Conservation (phyloP, 2,113 vertebrate genomes). For the Hepsetus odoe region DNA sequence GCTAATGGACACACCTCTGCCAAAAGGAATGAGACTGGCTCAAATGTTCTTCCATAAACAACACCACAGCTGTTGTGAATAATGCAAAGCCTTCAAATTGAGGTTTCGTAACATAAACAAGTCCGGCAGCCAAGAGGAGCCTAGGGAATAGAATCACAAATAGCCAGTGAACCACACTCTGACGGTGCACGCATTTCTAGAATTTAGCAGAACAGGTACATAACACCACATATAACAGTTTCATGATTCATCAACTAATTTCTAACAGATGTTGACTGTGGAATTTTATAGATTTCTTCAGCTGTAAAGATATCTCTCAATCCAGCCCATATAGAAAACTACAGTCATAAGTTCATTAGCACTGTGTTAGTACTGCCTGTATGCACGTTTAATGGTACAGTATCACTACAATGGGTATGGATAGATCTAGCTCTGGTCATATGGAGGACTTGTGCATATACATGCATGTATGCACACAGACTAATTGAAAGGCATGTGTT, state of each 20-base stretch:
- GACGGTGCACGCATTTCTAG: background rate
- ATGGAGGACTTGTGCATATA: background rate
- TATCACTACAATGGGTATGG: background rate
- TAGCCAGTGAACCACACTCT: background rate
- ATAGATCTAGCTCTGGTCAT: background rate
- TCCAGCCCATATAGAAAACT: too few relatives aligned
- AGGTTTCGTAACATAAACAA: constrained; percentile 45
- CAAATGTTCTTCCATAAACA: constrained; percentile 57
- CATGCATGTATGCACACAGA: too few relatives aligned
- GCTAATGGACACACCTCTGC: constrained; percentile 43
- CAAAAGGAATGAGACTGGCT: constrained; percentile 12
- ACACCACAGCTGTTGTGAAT: constrained; percentile 56
- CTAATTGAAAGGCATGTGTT: too few relatives aligned
- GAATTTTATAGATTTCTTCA: too few relatives aligned
- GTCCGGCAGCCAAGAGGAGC: background rate
- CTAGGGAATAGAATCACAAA: background rate
- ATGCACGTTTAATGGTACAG: background rate
- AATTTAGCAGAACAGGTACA: background rate
- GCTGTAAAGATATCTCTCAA: too few relatives aligned
- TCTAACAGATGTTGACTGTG: too few relatives aligned
- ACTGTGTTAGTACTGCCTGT: background rate
- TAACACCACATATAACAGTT: background rate
- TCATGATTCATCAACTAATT: background rate
- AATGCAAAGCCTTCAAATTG: constrained; percentile 54
- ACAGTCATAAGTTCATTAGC: background rate